Evolutionary conservation across 2,113 vertebrate species (phyloP).

Genomic region (Gallinago media): DNA sequence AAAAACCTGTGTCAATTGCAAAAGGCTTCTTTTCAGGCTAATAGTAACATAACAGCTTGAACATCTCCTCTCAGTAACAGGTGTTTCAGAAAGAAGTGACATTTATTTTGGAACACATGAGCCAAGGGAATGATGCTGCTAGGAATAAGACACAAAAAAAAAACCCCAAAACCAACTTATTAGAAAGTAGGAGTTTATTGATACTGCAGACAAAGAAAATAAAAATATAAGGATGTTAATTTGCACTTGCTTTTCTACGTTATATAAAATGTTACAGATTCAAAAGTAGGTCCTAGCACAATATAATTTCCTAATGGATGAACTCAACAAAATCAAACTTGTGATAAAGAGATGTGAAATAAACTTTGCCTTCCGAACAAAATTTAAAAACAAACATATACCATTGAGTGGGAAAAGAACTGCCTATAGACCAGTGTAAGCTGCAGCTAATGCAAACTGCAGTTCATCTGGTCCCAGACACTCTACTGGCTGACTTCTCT

Average conservation of each 20-base stretch:
- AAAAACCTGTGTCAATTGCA: not conserved
- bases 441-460: not conserved
- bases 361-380: not conserved
- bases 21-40: not conserved
- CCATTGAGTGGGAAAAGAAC: not conserved
- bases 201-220: not conserved
- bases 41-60: not conserved
- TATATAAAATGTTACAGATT: not conserved
- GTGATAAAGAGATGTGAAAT: not conserved
- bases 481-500: not conserved
- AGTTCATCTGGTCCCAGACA: not conserved
- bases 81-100: constrained; percentile 6
- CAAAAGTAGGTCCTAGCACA: not conserved
- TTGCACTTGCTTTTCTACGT: not conserved
- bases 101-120: constrained; percentile 10
- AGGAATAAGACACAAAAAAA: not conserved
- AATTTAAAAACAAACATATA: not conserved
- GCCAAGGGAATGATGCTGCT: not conserved
- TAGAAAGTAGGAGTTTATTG: not conserved
- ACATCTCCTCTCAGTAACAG: not conserved
- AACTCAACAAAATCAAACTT: not conserved
- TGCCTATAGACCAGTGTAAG: not conserved
- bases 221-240: not conserved
- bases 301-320: not conserved
- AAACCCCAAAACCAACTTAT: not conserved